These are phyloP conservation scores for Sebastes hopkinsi DNA, from an alignment of 2,797 vertebrate genomes.

Conservation along the genomic window DNA sequence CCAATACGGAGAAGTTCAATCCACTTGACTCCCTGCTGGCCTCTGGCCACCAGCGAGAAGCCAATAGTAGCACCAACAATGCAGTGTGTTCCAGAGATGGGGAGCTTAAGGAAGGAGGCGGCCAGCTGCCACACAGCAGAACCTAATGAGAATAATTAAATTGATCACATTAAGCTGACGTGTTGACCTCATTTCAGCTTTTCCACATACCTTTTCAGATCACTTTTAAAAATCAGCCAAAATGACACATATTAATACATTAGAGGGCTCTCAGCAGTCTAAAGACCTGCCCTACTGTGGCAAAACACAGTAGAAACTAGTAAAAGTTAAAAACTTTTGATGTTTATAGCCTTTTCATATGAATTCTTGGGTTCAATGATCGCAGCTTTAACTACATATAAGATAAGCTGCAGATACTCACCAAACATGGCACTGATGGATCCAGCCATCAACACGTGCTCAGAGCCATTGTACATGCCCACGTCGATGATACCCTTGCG, in stretches of 20 bases:
- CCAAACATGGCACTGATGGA: slow-evolving; percentile 97
- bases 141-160: slow-evolving; percentile 76
- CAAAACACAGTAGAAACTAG: background rate
- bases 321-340: background rate
- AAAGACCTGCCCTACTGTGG: background rate
- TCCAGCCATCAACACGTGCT: slow-evolving; percentile 90
- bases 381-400: background rate
- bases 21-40: slow-evolving; percentile 92
- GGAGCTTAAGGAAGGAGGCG: slow-evolving; percentile 96
- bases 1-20: slow-evolving; percentile 92
- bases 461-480: slow-evolving; percentile 84
- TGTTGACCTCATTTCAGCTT: background rate
- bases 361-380: background rate
- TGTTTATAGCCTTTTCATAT: background rate
- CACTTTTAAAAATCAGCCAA: background rate
- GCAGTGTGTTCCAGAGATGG: slow-evolving; percentile 98
- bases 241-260: background rate
- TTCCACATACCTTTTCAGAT: background rate
- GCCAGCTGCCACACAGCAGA: slow-evolving; percentile 97
- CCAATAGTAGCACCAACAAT: slow-evolving; percentile 99
- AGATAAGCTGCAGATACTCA: slow-evolving; percentile 74
- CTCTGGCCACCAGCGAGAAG: slow-evolving; percentile 91
- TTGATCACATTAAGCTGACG: background rate
- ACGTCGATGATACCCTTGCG: slow-evolving; percentile 95
- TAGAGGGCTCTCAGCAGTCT: background rate